Conservation (phyloP, 2,113 vertebrate genomes). For the Seriola rivoliana region DNA sequence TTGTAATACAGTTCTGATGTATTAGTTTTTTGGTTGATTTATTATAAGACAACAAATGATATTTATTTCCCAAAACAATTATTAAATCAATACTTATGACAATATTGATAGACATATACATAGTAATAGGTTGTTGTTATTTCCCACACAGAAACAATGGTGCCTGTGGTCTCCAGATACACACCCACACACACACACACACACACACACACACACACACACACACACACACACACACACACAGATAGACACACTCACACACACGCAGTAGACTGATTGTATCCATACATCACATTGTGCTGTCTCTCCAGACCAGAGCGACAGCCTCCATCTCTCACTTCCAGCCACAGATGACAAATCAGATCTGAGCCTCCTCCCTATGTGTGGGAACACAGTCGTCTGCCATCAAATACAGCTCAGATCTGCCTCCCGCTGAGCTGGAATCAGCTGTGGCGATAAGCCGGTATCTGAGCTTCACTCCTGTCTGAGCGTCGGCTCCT, state of each 20-base stretch:
- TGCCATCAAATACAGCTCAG: conserved; percentile 13
- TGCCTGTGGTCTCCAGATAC: background rate
- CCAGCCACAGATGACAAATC: background rate
- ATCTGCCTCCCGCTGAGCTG: conserved; percentile 10
- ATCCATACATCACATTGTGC: conserved; percentile 13
- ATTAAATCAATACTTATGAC: too few relatives aligned
- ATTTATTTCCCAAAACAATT: too few relatives aligned
- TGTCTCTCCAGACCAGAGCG: conserved; percentile 8
- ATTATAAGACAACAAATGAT: too few relatives aligned
- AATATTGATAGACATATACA: too few relatives aligned
- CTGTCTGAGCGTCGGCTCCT: conserved; percentile 1
- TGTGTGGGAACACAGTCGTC: conserved; percentile 18
- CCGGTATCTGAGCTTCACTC: conserved; percentile 33
- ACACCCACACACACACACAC: too few relatives aligned
- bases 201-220: background rate
- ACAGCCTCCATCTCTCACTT: conserved; percentile 19
- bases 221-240: background rate
- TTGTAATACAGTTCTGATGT: too few relatives aligned
- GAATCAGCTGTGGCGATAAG: conserved; percentile 26
- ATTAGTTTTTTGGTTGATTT: too few relatives aligned
- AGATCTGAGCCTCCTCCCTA: background rate
- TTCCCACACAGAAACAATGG: background rate
- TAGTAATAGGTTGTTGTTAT: background rate
- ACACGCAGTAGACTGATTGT: background rate
- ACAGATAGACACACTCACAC: background rate